Conservation (phyloP, 2,797 vertebrate species). For the Tolypeutes matacus region DNA sequence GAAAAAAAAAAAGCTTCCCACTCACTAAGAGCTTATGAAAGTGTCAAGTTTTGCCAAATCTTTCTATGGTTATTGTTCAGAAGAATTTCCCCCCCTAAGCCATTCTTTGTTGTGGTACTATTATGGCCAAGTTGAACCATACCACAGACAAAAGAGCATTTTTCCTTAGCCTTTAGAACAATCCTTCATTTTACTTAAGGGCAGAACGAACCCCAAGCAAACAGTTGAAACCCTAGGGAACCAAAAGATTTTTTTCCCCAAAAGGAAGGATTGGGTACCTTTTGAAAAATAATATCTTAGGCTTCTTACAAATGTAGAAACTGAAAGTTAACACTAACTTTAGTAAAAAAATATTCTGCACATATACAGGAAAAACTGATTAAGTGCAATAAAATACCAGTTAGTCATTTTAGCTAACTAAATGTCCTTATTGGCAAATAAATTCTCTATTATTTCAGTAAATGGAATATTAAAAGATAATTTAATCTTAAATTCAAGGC, state of each 20-base stretch:
- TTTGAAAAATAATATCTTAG: slow-evolving; percentile 39
- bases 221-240: not conserved
- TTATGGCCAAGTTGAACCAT: not conserved
- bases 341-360: not conserved
- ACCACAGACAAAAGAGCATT: not conserved
- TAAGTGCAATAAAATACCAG: slow-evolving; percentile 21
- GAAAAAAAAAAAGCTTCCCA: not conserved
- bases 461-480: slow-evolving; percentile 41
- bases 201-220: slow-evolving; percentile 20
- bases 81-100: slow-evolving; percentile 1
- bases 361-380: not conserved
- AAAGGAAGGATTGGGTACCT: not conserved
- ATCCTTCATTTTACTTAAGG: not conserved
- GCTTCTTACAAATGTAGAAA: slow-evolving; percentile 1
- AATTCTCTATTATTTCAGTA: slow-evolving; percentile 32
- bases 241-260: not conserved
- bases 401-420: slow-evolving; percentile 33
- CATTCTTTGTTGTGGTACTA: not conserved
- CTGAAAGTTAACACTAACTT: slow-evolving; percentile 48
- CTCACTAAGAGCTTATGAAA: not conserved
- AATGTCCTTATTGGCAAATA: slow-evolving; percentile 38
- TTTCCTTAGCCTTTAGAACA: not conserved
- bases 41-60: slow-evolving; percentile 23
- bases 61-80: not conserved
- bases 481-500: slow-evolving; percentile 22